Base-by-base conservation (phyloP, 2,113 vertebrate species). In the Phalacrocorax carbo region DNA sequence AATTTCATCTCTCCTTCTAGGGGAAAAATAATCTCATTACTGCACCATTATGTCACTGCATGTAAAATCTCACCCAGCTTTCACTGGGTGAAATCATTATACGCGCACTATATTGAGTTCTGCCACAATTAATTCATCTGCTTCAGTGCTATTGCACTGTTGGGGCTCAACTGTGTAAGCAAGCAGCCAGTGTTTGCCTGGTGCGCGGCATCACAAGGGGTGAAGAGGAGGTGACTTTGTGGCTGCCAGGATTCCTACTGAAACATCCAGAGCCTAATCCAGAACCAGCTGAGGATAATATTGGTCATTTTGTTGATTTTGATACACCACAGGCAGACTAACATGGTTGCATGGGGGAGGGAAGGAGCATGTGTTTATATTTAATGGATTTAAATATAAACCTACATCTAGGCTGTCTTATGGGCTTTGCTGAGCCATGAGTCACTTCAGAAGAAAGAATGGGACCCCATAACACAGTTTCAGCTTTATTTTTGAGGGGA, bases 61-160 rank as follows among this genome's bases (percentile, higher is more conserved):
- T 72, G 62, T 85, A 70, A 85, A 81, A 90, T 89, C 81, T 87
- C 81, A 65, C 58, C 44, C 89, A 68, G 83, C 81, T 77, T 94
- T 93, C 95, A 65, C 54, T 16, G 54, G 52, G 34, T 89, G 88
- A 60, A 91, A 23, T 70, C 23, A 4, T 85, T 88, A 62, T 60
- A 72, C 8, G 0, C 83, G 86, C 77, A 19, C 58, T 87, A 52
- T 85, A 82, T n/a, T 5, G 14, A 70, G 62, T 79, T 91, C 91
- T 96, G 96, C 91, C 94, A 96, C 84, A 89, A 61, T 54, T 10
- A 58, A 93, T 95, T 62, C 73, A 66, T 94, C 93, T 95, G 82
- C 76, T 51, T 66, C 85, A 32, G 82, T 7, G 36, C 88, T 30
- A 2, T 8, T 5, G 81, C 76, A 27, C 88, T 10, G 60, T 58